These are phyloP conservation scores for Heliconius erato DNA, from an alignment of 2,888 invertebrate species.

Conservation along the genomic window DNA sequence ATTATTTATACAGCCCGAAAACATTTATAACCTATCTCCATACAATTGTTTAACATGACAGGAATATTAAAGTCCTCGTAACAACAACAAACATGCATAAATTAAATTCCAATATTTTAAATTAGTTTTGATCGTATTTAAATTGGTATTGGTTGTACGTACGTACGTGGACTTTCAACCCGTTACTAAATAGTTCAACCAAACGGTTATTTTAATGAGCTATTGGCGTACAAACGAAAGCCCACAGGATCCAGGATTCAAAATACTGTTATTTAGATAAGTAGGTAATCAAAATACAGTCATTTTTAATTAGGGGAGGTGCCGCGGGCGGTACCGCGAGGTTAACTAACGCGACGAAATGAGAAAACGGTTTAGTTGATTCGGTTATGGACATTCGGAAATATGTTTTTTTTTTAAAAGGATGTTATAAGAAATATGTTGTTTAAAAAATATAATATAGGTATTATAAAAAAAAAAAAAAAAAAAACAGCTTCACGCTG, in stretches of 20 bases:
- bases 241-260: slow-evolving; percentile 69
- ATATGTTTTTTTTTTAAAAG: background rate
- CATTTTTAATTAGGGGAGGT: slow-evolving; percentile 76
- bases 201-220: slow-evolving; percentile 61
- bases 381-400: background rate
- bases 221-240: slow-evolving; percentile 68
- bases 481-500: too few species aligned
- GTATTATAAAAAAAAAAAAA: too few species aligned
- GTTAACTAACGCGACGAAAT: background rate
- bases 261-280: slow-evolving; percentile 73
- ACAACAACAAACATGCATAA: slow-evolving; percentile 29
- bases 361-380: slow-evolving; percentile 25
- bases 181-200: slow-evolving; percentile 30
- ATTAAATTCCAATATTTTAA: slow-evolving; percentile 29
- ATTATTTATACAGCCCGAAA: too few species aligned
- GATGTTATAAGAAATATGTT: background rate
- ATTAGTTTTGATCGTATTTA: slow-evolving; percentile 30
- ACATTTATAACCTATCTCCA: background rate
- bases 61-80: slow-evolving; percentile 5
- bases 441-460: background rate
- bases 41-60: slow-evolving; percentile 9
- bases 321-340: slow-evolving; percentile 16
- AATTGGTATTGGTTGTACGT: slow-evolving; percentile 28
- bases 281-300: slow-evolving; percentile 82
- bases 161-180: slow-evolving; percentile 6